Percentiles rank a stretch among this genome's conserved stretches.
phyloP scores from a whole-genome alignment of 2,888 invertebrate species.

The Sarcophaga rosellei region DNA sequence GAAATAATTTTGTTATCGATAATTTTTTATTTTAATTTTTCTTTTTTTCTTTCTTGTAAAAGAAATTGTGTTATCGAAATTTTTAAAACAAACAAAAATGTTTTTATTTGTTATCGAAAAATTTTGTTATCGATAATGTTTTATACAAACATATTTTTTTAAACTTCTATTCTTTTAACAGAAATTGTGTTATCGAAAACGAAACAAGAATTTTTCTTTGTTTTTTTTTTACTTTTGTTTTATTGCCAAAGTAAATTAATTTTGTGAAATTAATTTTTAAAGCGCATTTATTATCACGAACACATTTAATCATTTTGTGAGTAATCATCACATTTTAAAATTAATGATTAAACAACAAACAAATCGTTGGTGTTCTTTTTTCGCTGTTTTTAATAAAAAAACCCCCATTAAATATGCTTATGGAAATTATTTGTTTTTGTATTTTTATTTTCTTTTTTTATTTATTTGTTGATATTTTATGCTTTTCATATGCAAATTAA shows the following conservation, averaged over 20 bases:
- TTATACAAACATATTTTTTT: too few relatives aligned
- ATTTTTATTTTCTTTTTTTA: too few relatives aligned
- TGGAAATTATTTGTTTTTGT: not conserved
- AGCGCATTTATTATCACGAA: not conserved
- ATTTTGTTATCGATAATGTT: too few relatives aligned
- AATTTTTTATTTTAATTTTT: not conserved
- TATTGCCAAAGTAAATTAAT: too few relatives aligned
- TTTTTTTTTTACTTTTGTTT: too few relatives aligned
- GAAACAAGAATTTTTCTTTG: too few relatives aligned
- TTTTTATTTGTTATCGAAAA: too few relatives aligned
- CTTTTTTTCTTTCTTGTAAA: not conserved
- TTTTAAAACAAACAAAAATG: too few relatives aligned
- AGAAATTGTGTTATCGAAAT: too few relatives aligned
- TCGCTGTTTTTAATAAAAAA: not conserved
- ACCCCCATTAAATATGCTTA: not conserved
- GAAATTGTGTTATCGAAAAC: too few relatives aligned
- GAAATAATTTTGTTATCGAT: too few relatives aligned
- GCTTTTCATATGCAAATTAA: not conserved
- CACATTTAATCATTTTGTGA: not conserved
- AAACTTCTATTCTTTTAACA: too few relatives aligned
- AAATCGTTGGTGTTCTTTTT: not conserved
- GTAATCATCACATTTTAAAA: not conserved
- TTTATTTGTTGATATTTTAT: not conserved
- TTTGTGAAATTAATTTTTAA: not conserved
- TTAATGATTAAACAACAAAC: not conserved